Evolutionary conservation across 1,140 invertebrate species (phyloP), one percentile per base, ranked within the genome.

Genomic region (Zaprionus gabonicus): DNA sequence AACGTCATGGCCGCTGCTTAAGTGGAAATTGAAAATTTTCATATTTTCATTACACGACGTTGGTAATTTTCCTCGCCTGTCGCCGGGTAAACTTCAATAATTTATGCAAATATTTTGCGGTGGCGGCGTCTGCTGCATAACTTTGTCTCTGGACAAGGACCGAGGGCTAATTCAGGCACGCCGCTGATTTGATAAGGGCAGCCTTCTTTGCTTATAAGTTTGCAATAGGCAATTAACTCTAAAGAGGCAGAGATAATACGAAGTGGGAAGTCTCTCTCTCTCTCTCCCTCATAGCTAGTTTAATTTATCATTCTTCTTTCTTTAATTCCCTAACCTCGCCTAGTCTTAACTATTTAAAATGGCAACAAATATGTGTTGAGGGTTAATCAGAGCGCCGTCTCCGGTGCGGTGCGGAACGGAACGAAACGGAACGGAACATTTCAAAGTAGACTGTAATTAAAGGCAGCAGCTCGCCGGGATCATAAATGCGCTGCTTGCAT

Each of bases 1-100:
- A 20, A 20, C 76, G 38, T 71, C 64, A 36, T 20, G 36, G 25
- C 68, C 58, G 46, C 51, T 72, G 68, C 71, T 76, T 83, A 84
- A 88, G 85, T 90, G 84, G 81, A 90, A 88, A 88, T 88, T 88
- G 84, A 88, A 88, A 75, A 90, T 88, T 90, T 90, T 87, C 84
- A 84, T 88, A 87, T 87, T 87, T 87, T 87, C 81, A 84, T 88
- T 84, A 84, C 71, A 56, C 72, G 65, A 38, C 38, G 28, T 31
- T 59, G 62, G 73, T 58, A 80, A 69, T 80, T 77, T 66, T 51
- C 68, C 49, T 77, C 80, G 76, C 73, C 76, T 78, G 71, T 58
- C 63, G 53, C 44, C n/a, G 69, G 12, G 10, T 41, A 56, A 73
- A 73, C 75, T 73, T 77, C 73, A 79, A 90, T 88, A 90, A 88